These are phyloP conservation scores for Parochlus steinenii DNA, from an alignment of 2,888 invertebrate species.

Conservation along the genomic window DNA sequence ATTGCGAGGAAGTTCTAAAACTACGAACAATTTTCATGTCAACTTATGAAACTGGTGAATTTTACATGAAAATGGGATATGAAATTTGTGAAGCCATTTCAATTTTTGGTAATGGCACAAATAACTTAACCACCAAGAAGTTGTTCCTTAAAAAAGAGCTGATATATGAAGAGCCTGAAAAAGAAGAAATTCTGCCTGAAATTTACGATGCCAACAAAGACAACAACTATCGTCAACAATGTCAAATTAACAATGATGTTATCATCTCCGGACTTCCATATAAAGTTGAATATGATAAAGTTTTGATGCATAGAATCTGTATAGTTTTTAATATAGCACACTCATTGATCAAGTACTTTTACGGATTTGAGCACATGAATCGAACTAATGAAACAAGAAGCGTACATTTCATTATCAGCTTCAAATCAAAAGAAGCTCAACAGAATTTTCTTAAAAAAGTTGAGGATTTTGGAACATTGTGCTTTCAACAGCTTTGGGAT, in stretches of 20 bases:
- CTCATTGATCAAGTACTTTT: constrained; percentile 5
- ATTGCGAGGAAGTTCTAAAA: constrained; percentile 43
- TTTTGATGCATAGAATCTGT: constrained; percentile 2
- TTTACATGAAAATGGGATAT: constrained; percentile 61
- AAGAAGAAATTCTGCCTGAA: constrained; percentile 2
- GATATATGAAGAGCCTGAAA: constrained; percentile 5
- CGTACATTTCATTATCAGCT: constrained; percentile 8
- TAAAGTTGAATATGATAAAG: constrained; percentile 6
- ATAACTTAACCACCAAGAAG: constrained; percentile 6
- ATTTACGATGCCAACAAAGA: constrained; percentile 9
- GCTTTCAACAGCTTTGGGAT: constrained; percentile 11
- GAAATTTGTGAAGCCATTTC: constrained; percentile 47
- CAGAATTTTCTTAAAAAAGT: constrained; percentile 2
- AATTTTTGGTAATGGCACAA: constrained; percentile 37
- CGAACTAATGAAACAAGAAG: constrained; percentile 3
- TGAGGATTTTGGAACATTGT: background rate
- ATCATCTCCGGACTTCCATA: constrained; percentile 8
- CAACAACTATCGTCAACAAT: constrained; percentile 6
- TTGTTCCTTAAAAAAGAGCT: constrained; percentile 5
- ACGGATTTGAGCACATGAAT: constrained; percentile 5
- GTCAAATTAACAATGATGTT: constrained; percentile 4
- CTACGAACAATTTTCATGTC: constrained; percentile 49
- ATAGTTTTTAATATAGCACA: background rate
- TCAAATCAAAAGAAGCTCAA: background rate
- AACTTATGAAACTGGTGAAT: constrained; percentile 57